Conservation (phyloP, 2,888 invertebrate species). For the Cheilosia scutellata region DNA sequence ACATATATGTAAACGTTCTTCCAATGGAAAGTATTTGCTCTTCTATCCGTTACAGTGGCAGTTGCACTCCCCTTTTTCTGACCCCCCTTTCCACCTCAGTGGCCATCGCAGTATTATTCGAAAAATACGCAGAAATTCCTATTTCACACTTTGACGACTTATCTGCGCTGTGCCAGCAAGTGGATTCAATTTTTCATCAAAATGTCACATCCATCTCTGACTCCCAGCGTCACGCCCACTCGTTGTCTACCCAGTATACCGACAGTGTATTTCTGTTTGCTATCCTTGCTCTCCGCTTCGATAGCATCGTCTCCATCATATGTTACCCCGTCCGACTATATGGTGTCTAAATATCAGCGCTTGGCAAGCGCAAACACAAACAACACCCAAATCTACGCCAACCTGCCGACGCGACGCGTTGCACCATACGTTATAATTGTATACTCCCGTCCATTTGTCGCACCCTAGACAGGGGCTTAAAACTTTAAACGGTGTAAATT, state of each 20-base stretch:
- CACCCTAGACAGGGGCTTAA: constrained; percentile 70
- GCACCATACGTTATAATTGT: constrained; percentile 12
- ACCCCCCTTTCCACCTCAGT: constrained; percentile 51
- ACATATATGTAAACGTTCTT: not conserved
- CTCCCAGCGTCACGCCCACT: constrained; percentile 45
- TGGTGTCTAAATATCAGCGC: constrained; percentile 72
- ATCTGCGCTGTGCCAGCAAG: constrained; percentile 67
- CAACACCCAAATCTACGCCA: constrained; percentile 39
- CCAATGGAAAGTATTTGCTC: constrained; percentile 47
- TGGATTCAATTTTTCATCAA: constrained; percentile 72
- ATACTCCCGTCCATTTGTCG: constrained; percentile 19
- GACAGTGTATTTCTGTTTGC: constrained; percentile 46
- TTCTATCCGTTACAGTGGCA: constrained; percentile 67
- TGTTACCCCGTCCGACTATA: constrained; percentile 43
- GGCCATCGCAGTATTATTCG: constrained; percentile 16
- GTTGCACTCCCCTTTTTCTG: constrained; percentile 14
- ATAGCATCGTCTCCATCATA: constrained; percentile 62
- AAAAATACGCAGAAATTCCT: constrained; percentile 67
- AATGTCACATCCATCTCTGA: constrained; percentile 64
- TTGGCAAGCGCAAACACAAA: constrained; percentile 59
- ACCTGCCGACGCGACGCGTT: constrained; percentile 1
- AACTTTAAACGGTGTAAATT: constrained; percentile 75
- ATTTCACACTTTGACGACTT: constrained; percentile 75
- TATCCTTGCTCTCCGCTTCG: not conserved
- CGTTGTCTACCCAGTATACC: constrained; percentile 25